phyloP scores from a whole-genome alignment of 2,888 invertebrate genomes.

The Thecophora atra region DNA sequence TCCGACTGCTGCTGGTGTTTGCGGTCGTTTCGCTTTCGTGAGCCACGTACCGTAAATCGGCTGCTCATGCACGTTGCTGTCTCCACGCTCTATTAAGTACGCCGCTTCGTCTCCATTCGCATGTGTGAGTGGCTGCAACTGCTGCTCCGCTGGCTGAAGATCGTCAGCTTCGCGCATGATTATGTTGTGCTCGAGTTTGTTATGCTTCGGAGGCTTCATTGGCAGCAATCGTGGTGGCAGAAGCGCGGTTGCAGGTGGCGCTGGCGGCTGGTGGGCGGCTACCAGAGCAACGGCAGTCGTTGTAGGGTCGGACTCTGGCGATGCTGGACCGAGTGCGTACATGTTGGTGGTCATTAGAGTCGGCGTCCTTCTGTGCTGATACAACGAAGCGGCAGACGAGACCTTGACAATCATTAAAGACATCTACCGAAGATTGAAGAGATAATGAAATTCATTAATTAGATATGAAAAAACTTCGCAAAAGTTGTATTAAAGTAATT shows the following conservation, averaged over 20 bases:
- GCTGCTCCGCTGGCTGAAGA: slow-evolving; percentile 49
- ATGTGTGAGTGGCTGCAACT: slow-evolving; percentile 46
- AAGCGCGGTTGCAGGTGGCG: slow-evolving; percentile 39
- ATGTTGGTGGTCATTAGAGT: slow-evolving; percentile 43
- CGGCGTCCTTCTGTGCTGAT: slow-evolving; percentile 52
- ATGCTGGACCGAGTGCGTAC: slow-evolving; percentile 30
- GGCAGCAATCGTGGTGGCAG: slow-evolving; percentile 40
- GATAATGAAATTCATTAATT: background rate
- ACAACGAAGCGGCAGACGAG: slow-evolving; percentile 57
- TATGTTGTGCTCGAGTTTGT: slow-evolving; percentile 46
- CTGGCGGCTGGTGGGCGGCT: slow-evolving; percentile 26
- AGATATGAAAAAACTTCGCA: too few species aligned
- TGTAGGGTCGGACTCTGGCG: slow-evolving; percentile 14
- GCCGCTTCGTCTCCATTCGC: slow-evolving; percentile 56
- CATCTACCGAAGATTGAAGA: slow-evolving; percentile 50
- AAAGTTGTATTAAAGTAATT: too few species aligned
- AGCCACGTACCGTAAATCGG: slow-evolving; percentile 62
- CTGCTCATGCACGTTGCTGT: slow-evolving; percentile 50
- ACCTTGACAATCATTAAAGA: slow-evolving; percentile 62
- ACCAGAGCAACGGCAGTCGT: slow-evolving; percentile 34
- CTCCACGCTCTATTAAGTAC: slow-evolving; percentile 63
- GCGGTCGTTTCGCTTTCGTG: slow-evolving; percentile 64
- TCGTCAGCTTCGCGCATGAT: slow-evolving; percentile 58
- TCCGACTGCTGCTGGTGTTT: slow-evolving; percentile 42
- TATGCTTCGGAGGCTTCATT: slow-evolving; percentile 36